A percentile compares a stretch with the other conserved stretches of the same genome.
phyloP scores from a whole-genome alignment of 2,888 invertebrate species.

The Netelia melanura region DNA sequence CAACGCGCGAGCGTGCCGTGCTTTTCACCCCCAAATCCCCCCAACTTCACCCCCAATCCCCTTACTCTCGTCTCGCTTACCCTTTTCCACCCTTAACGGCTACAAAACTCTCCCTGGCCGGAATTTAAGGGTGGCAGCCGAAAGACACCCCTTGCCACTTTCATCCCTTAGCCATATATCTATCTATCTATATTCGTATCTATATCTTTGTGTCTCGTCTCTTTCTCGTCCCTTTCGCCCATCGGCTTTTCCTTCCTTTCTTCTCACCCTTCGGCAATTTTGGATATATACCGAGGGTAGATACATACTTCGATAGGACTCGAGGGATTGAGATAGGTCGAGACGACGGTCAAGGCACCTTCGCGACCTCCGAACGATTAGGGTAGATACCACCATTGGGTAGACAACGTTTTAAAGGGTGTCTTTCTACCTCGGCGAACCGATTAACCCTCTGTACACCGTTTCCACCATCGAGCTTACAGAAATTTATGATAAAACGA shows the following conservation, averaged over 20 bases:
- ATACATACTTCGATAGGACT: background rate
- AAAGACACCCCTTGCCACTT: constrained; percentile 52
- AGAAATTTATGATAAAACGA: background rate
- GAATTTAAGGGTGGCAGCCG: constrained; percentile 63
- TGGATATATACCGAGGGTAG: constrained; percentile 7
- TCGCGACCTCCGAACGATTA: constrained; percentile 31
- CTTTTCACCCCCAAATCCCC: constrained; percentile 42
- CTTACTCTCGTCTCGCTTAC: constrained; percentile 56
- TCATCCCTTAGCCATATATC: constrained; percentile 33
- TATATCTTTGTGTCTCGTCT: constrained; percentile 6
- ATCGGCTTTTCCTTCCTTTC: background rate
- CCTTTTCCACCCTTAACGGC: constrained; percentile 57
- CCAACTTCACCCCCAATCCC: background rate
- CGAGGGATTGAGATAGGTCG: constrained; percentile 54
- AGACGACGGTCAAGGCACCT: constrained; percentile 39
- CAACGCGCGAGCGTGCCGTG: constrained; percentile 52
- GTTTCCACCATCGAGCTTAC: background rate
- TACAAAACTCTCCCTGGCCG: constrained; percentile 61
- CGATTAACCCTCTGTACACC: background rate
- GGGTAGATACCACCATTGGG: constrained; percentile 10
- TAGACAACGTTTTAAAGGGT: constrained; percentile 10
- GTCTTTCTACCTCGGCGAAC: background rate
- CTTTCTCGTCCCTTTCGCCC: constrained; percentile 7
- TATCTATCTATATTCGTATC: background rate
- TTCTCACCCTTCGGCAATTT: constrained; percentile 32